Conservation (phyloP, 2,888 invertebrate genomes). For the Aphelenchoides bicaudatus region DNA sequence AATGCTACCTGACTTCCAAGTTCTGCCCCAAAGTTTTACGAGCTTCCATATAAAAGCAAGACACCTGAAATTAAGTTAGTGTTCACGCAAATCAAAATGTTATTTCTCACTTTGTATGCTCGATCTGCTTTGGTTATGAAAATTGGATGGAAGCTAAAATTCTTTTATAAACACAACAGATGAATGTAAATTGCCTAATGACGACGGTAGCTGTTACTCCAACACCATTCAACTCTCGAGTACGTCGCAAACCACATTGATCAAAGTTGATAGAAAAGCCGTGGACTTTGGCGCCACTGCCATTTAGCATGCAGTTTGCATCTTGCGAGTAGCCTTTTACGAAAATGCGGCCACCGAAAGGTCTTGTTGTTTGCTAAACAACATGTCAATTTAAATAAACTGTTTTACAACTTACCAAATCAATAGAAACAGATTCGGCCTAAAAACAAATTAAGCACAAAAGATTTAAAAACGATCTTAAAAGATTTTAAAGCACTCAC, state of each 20-base stretch:
- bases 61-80: slow-evolving; percentile 34
- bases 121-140: slow-evolving; percentile 59
- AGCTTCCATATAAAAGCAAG: slow-evolving; percentile 57
- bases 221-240: slow-evolving; percentile 39
- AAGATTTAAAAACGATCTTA: too few relatives aligned
- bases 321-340: slow-evolving; percentile 54
- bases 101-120: slow-evolving; percentile 37
- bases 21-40: slow-evolving; percentile 49
- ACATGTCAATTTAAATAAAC: too few relatives aligned
- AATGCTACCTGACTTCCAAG: slow-evolving; percentile 45
- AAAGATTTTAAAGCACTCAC: too few relatives aligned
- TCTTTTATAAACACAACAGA: background rate
- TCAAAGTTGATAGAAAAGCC: slow-evolving; percentile 52
- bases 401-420: too few relatives aligned
- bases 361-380: slow-evolving; percentile 45
- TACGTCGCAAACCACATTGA: slow-evolving; percentile 52
- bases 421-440: slow-evolving; percentile 48
- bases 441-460: too few relatives aligned
- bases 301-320: slow-evolving; percentile 26
- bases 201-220: too few relatives aligned
- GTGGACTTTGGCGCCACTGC: slow-evolving; percentile 26
- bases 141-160: slow-evolving; percentile 35
- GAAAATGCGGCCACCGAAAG: slow-evolving; percentile 57
- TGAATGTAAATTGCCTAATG: slow-evolving; percentile 46
- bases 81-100: background rate